phyloP scores from a whole-genome alignment of 2,888 invertebrate species.

The Tetanocera ferruginea region DNA sequence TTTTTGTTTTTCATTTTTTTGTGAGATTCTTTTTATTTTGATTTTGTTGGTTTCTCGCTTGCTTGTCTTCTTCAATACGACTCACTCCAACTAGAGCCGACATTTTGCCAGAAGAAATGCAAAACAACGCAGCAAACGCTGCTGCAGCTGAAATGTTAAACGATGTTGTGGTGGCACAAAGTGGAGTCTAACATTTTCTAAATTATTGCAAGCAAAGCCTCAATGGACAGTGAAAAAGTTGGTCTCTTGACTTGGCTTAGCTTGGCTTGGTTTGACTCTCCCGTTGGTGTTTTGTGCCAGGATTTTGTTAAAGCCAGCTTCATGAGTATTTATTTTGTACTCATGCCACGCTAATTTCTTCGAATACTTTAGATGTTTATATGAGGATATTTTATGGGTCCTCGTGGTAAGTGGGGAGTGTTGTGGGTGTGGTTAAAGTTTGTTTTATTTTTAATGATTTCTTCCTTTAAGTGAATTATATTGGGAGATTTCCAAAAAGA shows the following conservation, averaged over 20 bases:
- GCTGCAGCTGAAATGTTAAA: background rate
- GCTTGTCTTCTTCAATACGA: background rate
- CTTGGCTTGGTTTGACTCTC: too few relatives aligned
- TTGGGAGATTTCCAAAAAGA: too few relatives aligned
- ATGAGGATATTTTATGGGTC: background rate
- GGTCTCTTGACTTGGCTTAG: background rate
- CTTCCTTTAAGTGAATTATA: too few relatives aligned
- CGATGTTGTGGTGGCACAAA: background rate
- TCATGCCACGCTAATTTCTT: conserved; percentile 6
- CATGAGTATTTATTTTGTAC: too few relatives aligned
- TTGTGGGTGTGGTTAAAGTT: too few relatives aligned
- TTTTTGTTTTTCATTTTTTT: background rate
- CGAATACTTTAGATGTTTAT: background rate
- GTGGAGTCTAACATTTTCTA: background rate
- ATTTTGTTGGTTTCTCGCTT: background rate
- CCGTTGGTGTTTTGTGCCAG: too few relatives aligned
- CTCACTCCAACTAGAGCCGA: background rate
- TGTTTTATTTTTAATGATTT: too few relatives aligned
- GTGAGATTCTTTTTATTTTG: background rate
- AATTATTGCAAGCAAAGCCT: conserved; percentile 5
- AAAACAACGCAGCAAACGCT: background rate
- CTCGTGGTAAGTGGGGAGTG: too few relatives aligned
- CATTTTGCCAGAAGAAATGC: background rate
- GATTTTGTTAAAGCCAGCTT: too few relatives aligned
- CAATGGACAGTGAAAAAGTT: conserved; percentile 23